Base-by-base conservation (phyloP, 2,113 vertebrate genomes). In the Boulengeromyrus knoepffleri region DNA sequence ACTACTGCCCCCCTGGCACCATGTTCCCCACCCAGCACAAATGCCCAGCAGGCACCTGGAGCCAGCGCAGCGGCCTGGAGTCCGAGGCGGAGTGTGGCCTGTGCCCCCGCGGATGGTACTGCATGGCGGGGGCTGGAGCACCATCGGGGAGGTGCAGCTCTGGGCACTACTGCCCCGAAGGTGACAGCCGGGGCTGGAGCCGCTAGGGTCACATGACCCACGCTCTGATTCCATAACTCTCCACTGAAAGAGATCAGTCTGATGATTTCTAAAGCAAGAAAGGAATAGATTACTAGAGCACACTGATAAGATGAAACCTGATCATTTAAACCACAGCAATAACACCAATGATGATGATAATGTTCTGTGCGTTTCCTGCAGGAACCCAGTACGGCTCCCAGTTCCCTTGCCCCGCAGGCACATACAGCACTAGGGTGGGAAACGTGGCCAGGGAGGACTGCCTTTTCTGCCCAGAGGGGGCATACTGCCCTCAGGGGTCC, bases 31-130 rank as follows among this genome's bases (percentile, higher is more conserved):
- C 92, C 2, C 97, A 97, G 94, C 96, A 97, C 93, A 97, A 96
- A 89, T 98, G 97, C 94, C 94, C 95, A 9, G 95, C 96, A 0
- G 97, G 98, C 56, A 97, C 96, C 19, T 98, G 97, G 97, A 98
- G 96, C 77, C 94, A 97, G 62, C 95, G 90, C 15, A 96, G 94
- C 6, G 92, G 96, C 21, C 90, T 97, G 93, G 93, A 94, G 74
- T 90, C 89, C 0, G 94, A 92, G 1, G 90, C 91, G 0, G 96
- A 97, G 47, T 98, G 97, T 13, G 90, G 7, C 0, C 94, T 52
- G 0, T 99, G 97, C 50, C 96, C 96, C 0, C 24, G 24, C 8
- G 97, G 97, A 19, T 97, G 97, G 97, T 98, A 97, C 89, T 99
- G 98, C 58, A 58, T 93, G 83, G 92, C 93, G 0, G 97, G 97